Evolutionary conservation across 2,888 invertebrate species (phyloP), one percentile per base, ranked within the genome.

Genomic region (Drosophila buzzatii): DNA sequence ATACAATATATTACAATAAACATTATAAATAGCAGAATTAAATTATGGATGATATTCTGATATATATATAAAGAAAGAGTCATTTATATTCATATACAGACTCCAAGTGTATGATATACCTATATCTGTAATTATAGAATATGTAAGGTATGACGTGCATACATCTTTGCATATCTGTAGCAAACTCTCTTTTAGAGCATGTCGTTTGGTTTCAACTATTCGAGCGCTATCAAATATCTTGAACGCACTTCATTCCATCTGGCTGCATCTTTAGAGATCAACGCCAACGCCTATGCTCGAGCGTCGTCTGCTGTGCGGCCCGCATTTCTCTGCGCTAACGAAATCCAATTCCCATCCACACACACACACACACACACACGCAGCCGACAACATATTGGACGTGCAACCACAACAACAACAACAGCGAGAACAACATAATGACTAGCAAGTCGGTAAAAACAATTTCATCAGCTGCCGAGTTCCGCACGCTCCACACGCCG

Each of bases 381-480:
- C 42, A 66, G 6, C 35, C 47, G 47, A 55, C 63, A 23, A 60
- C 70, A 63, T 65, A 63, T 72, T 60, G 63, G 59, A 59, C 72
- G 73, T 63, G 70, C 74, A 60, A 73, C 47, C 53, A 65, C 66
- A 60, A n/a, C 23, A 57, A 33, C 42, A 56, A 58, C 49, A 61
- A 53, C 57, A 62, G 10, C 33, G 56, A 20, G 59, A 70, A 56
- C 64, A 76, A 55, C 67, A 69, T 81, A 81, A 81, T 76, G 70
- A 81, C 70, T 76, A 57, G 73, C 69, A 66, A 68, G 76, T 63
- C 77, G 64, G 82, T 79, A 72, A 81, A 69, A 82, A 77, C 81
- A 81, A 81, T 82, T 82, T 78, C 51, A 81, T 79, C 77, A 79
- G 70, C 47, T 27, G 44, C 42, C 20, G 53, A 37, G 61, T 60